Evolutionary conservation across 1,140 invertebrate genomes (phyloP).

Genomic region (Pemphigus obesinymphae): DNA sequence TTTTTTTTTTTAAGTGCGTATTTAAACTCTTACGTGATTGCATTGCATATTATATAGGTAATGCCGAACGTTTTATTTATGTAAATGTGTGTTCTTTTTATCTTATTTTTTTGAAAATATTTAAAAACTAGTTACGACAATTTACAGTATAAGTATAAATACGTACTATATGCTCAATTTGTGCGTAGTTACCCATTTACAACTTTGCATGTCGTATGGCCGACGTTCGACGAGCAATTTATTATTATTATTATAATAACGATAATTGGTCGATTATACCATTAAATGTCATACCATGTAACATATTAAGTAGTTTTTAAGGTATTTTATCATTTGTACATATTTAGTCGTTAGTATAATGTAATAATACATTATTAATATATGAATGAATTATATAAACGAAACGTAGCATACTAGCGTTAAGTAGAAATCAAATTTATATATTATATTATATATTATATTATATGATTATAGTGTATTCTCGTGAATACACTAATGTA

Average conservation of each 20-base stretch:
- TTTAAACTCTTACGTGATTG: not conserved
- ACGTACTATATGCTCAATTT: slow-evolving; percentile 10
- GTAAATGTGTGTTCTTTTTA: not conserved
- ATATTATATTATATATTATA: not conserved
- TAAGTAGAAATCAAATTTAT: not conserved
- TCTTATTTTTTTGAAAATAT: not conserved
- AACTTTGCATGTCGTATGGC: not conserved
- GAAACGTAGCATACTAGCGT: not conserved
- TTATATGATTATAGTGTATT: no score
- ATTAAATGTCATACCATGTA: not conserved
- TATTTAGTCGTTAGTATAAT: slow-evolving; percentile 14
- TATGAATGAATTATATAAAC: not conserved
- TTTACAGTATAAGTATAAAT: not conserved
- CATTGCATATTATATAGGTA: no score
- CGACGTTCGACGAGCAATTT: not conserved
- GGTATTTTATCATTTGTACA: slow-evolving; percentile 27
- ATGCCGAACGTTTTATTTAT: not conserved
- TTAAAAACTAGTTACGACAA: not conserved
- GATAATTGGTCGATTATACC: slow-evolving; percentile 1
- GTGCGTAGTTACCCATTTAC: no score
- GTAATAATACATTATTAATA: no score
- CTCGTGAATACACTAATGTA: not conserved
- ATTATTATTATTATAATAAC: not conserved
- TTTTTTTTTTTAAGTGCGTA: not conserved
- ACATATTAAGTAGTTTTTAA: not conserved